Conservation (phyloP, 2,797 vertebrate species). For the Cirrhinus mrigala region DNA sequence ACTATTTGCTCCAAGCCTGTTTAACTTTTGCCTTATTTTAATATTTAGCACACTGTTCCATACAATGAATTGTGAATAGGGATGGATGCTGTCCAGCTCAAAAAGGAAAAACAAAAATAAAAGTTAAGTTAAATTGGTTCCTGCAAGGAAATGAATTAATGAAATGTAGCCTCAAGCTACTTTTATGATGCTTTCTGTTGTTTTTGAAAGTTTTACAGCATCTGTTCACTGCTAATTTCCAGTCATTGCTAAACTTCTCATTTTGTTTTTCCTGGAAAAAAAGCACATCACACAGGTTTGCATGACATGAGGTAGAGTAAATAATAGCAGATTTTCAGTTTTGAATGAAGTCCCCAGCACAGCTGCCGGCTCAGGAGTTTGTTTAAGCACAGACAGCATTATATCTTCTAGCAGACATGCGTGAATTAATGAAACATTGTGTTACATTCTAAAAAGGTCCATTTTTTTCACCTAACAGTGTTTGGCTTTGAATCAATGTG, state of each 20-base stretch:
- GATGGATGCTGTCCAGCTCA: too few relatives aligned
- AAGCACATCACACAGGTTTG: neutral
- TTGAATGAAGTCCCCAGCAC: neutral
- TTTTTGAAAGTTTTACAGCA: neutral
- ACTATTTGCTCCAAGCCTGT: neutral
- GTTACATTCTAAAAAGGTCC: conserved; percentile 1
- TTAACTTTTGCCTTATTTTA: neutral
- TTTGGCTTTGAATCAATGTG: conserved; percentile 36
- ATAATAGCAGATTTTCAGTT: neutral
- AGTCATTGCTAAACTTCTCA: neutral
- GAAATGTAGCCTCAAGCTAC: neutral
- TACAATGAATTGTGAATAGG: too few relatives aligned
- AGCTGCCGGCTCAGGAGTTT: neutral
- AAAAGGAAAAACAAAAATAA: too few relatives aligned
- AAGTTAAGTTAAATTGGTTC: too few relatives aligned
- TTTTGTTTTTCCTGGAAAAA: neutral
- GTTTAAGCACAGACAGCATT: neutral
- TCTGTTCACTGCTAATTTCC: neutral
- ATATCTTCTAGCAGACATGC: neutral
- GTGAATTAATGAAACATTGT: conserved; percentile 12
- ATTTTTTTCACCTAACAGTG: conserved; percentile 23
- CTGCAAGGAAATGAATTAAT: too few relatives aligned
- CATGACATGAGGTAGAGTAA: neutral
- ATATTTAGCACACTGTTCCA: too few relatives aligned
- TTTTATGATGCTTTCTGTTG: neutral